phyloP scores from a whole-genome alignment of 2,113 vertebrate genomes.

The Pontoporia blainvillei region DNA sequence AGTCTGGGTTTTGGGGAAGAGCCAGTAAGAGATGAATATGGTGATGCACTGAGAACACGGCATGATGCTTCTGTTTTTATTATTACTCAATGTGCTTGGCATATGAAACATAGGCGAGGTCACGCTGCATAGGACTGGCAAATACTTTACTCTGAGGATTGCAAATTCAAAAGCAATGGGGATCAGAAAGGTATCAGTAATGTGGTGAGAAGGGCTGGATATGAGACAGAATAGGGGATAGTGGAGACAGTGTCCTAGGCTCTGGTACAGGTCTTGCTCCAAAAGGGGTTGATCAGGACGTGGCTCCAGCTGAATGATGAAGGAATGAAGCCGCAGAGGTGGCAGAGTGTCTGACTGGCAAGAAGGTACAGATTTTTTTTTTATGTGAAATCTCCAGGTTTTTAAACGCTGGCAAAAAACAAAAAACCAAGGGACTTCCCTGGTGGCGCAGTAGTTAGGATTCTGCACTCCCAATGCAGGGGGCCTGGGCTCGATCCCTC shows the following conservation, averaged over 20 bases:
- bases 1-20: not conserved
- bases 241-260: not conserved
- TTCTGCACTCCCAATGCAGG: too few species aligned
- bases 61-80: not conserved
- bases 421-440: not conserved
- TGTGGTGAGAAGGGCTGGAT: not conserved
- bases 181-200: not conserved
- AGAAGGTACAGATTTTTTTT: not conserved
- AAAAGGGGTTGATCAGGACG: not conserved
- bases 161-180: not conserved
- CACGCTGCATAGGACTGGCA: not conserved
- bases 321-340: not conserved
- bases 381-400: not conserved
- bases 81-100: not conserved
- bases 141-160: not conserved
- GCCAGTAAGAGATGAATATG: not conserved
- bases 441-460: too few species aligned
- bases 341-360: not conserved
- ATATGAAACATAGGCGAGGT: not conserved
- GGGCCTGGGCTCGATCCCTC: too few species aligned
- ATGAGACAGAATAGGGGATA: not conserved
- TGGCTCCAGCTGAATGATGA: not conserved
- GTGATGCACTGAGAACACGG: not conserved
- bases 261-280: rapidly evolving
- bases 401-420: not conserved